Evolutionary conservation across 2,113 vertebrate genomes (phyloP), one percentile per base, ranked within the genome.

Genomic region (Excalfactoria chinensis): DNA sequence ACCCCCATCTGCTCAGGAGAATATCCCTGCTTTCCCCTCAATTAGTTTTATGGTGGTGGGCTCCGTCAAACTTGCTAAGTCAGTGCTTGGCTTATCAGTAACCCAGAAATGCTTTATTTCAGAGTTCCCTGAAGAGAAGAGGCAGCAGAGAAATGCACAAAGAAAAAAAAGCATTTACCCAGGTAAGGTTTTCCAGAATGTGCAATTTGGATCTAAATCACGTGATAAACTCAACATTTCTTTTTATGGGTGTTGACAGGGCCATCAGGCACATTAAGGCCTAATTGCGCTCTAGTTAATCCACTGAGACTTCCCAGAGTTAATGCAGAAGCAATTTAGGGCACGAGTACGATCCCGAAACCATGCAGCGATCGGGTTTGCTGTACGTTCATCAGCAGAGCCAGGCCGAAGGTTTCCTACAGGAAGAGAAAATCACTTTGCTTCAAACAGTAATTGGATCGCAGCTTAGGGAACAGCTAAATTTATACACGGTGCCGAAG

Each of bases 121-220:
- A 99, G 99, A 99, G 98, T 84, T 98, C 98, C 58, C 93, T 99
- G 96, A 99, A 98, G 96, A 98, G 99, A 97, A 98, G 99, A 98
- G 98, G 98, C 46, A 98, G 98, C 95, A 98, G 99, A 62, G 99
- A 99, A 96, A 95, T 97, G 5, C 98, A 99, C 95, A 99, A 99
- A 97, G 99, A 99, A 90, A 99, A 99, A 96, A 99, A 98, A 94
- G 91, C 97, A 16, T 90, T 98, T 55, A 98, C 96, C 90, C 99
- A 99, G 99, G 99, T 99, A 98, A 66, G 56, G 30, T 76, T 95
- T 89, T 71, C 49, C 68, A 51, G 60, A 89, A 56, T 2, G 12
- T 16, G 25, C 21, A 58, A 59, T 76, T 76, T 46, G n/a, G 43
- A 69, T 53, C 8, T 58, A 72, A 88, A 69, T 44, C 43, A 28